These are phyloP conservation scores for Sebastes aleutianus DNA, from an alignment of 2,797 vertebrate species.

Conservation along the genomic window DNA sequence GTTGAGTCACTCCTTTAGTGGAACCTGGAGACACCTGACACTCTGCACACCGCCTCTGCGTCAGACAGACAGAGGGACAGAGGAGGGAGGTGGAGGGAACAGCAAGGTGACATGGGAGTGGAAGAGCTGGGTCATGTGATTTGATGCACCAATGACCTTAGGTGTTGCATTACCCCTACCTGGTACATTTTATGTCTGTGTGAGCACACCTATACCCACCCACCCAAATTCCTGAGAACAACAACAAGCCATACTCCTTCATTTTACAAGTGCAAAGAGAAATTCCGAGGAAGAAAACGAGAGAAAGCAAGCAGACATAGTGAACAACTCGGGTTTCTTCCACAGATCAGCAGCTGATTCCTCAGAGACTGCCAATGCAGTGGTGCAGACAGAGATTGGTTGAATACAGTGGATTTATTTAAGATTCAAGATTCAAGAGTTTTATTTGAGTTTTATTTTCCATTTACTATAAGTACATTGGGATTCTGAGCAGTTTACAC, in stretches of 20 bases:
- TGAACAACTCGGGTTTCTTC: background rate
- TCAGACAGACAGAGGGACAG: background rate
- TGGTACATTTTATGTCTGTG: background rate
- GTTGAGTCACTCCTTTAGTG: slow-evolving; percentile 37
- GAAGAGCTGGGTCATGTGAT: slow-evolving; percentile 65
- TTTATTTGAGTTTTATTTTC: too few relatives aligned
- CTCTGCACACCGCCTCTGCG: slow-evolving; percentile 31
- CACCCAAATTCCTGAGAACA: slow-evolving; percentile 13
- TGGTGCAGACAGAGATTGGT: background rate
- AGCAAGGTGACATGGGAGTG: slow-evolving; percentile 62
- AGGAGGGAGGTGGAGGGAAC: slow-evolving; percentile 36
- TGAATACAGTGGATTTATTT: background rate
- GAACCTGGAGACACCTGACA: slow-evolving; percentile 75
- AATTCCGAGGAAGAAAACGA: background rate
- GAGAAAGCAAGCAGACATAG: background rate
- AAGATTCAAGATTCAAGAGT: too few relatives aligned
- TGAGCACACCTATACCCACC: background rate
- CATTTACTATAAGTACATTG: too few relatives aligned
- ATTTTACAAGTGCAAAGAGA: background rate
- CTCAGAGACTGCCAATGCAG: background rate
- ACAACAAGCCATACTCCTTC: background rate
- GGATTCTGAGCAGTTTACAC: too few relatives aligned
- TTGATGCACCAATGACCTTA: slow-evolving; percentile 60
- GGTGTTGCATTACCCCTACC: slow-evolving; percentile 57
- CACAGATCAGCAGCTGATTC: background rate